Evolutionary conservation across 2,888 invertebrate genomes (phyloP).

Genomic region (Meteorus cinctellus): DNA sequence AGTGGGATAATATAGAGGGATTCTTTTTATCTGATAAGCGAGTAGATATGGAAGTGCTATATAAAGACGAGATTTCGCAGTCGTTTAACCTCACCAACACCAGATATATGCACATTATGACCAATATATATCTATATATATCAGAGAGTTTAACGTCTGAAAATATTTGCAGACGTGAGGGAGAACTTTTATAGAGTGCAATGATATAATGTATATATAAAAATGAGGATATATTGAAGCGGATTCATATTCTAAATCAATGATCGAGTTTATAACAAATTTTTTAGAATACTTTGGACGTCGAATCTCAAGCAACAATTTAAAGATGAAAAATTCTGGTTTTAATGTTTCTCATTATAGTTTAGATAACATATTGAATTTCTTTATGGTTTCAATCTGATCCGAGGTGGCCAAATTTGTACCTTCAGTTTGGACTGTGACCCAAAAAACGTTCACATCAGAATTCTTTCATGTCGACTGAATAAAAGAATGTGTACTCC

Average conservation of each 20-base stretch:
- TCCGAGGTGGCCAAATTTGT: too few species aligned
- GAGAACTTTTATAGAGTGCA: background rate
- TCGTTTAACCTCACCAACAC: slow-evolving; percentile 1
- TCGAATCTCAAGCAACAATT: too few species aligned
- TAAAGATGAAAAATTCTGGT: too few species aligned
- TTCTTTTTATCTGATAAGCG: background rate
- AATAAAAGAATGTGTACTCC: too few species aligned
- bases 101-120: background rate
- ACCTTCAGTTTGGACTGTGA: too few species aligned
- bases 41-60: background rate
- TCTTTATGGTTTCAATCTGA: too few species aligned
- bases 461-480: too few species aligned
- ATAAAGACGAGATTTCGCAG: background rate
- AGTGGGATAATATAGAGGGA: too few species aligned
- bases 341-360: too few species aligned
- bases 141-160: background rate
- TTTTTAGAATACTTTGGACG: background rate
- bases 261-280: background rate
- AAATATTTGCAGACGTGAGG: slow-evolving; percentile 3
- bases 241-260: background rate
- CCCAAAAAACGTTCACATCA: too few species aligned
- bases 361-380: too few species aligned
- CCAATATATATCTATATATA: background rate
- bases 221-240: background rate
- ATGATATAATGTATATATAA: background rate